Base-by-base conservation (phyloP, 2,797 vertebrate species). In the Gambusia yucatana region DNA sequence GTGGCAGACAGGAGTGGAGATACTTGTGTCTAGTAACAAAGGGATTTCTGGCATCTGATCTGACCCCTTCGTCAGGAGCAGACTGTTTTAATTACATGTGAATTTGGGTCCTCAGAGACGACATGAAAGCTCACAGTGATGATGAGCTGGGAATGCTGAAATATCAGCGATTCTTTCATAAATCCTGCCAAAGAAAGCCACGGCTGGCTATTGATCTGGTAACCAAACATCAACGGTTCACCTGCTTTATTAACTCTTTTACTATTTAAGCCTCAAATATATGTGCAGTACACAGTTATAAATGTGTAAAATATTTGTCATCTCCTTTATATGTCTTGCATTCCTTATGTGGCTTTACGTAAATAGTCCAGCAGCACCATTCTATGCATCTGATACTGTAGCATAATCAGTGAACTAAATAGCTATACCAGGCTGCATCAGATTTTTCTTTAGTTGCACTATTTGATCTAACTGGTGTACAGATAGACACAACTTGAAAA, bases 61-160 rank as follows among this genome's bases (percentile, higher is more conserved):
- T 85, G 86, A 93, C 83, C 83, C 82, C 72, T 77, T 78, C 46
- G 87, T 73, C 0, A 75, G 82, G 85, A 86, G 79, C 75, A 91
- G 86, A 73, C 72, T 84, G 88, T 94, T 93, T 93, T 93, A 91
- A 94, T 94, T 93, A 89, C 86, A 90, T 84, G 80, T 86, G 89
- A 83, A 82, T 90, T 88, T 79, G 71, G 59, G 81, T 89, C 80
- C 59, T 47, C 30, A 7, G 59, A 73, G 74, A 65, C 55, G 25
- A 67, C 55, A 63, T 41, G 77, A 72, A 77, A 61, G 72, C 41
- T 43, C 73, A 61, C n/a, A 67, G 77, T 81, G 80, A 76, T 5
- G 44, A 78, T 6, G 47, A 77, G 77, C 86, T 78, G 52, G 81
- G 88, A 85, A 87, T 86, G 87, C 77, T 85, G 80, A 85, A 88